Base-by-base conservation (phyloP, 2,888 invertebrate species). In the Idaea aversata region DNA sequence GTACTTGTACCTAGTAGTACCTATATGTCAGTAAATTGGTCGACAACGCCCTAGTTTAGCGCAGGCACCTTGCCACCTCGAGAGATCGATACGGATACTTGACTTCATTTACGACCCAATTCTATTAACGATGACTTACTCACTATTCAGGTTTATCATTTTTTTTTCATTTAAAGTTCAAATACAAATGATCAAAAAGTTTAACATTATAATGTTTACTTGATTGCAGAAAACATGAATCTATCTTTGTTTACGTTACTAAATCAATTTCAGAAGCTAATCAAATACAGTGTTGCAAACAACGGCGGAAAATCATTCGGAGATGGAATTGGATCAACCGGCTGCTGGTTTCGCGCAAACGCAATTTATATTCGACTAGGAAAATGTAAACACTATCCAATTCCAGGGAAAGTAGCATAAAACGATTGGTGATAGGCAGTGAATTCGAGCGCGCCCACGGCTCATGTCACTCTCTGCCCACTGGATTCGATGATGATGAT, bases 371-470 rank as follows among this genome's bases (percentile, higher is more conserved):
- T 47, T 47, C 47, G 75, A 76, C 77, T 78, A 73, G 70, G 70
- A 70, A 71, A 74, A 73, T 65, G 75, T 79, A 82, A 80, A 84
- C 78, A 79, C 64, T 59, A 34, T 59, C 61, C 68, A 59, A 63
- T 70, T 77, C 77, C 77, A 70, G 78, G 73, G 74, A 76, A 80
- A 81, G 75, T 80, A 72, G 69, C 68, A 75, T 72, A 70, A 68
- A 74, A 75, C 72, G 65, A 72, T 74, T 76, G 77, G 67, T 71
- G 74, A 77, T 75, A 70, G 74, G 70, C 73, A 69, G 25, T 25
- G 25, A 25, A 25, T 25, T 25, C 25, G 25, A 25, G 25, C 25
- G 25, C 10, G 47, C 47, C 47, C 47, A 36, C 36, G 36, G 36
- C 10, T 36, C 36, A 10, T 36, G 36, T 36, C 36, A 36, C 36